A percentile compares a stretch with the other conserved stretches of the same genome.
phyloP scores from a whole-genome alignment of 1,140 invertebrate genomes.

The Lepidurus couesii region DNA sequence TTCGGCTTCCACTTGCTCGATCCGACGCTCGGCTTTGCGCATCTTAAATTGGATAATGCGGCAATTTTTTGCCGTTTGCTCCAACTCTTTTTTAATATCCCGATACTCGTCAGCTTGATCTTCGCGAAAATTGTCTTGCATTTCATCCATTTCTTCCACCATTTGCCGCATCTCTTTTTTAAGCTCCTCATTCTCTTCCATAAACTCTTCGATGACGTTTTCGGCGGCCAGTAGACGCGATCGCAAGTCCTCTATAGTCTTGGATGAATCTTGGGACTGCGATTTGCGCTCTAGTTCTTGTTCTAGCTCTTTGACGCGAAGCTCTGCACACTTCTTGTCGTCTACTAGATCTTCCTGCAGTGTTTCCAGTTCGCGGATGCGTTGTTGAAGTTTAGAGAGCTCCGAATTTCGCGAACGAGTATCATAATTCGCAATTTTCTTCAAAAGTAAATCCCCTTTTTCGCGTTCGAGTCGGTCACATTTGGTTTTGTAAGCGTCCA shows the following conservation, averaged over 20 bases:
- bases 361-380: slow-evolving; percentile 72
- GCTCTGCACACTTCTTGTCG: slow-evolving; percentile 69
- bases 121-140: slow-evolving; percentile 94
- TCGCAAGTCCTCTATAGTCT: slow-evolving; percentile 53
- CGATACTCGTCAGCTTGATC: slow-evolving; percentile 96
- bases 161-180: slow-evolving; percentile 88
- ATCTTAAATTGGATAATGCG: slow-evolving; percentile 96
- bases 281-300: slow-evolving; percentile 46
- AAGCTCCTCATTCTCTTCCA: slow-evolving; percentile 94
- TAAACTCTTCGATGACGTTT: slow-evolving; percentile 80
- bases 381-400: slow-evolving; percentile 65
- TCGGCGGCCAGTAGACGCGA: slow-evolving; percentile 78
- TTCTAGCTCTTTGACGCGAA: slow-evolving; percentile 65
- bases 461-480: slow-evolving; percentile 66
- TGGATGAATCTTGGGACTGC: slow-evolving; percentile 38
- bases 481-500: slow-evolving; percentile 56
- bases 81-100: slow-evolving; percentile 84
- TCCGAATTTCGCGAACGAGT: slow-evolving; percentile 37
- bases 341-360: slow-evolving; percentile 69
- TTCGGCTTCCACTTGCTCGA: slow-evolving; percentile 82
- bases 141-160: slow-evolving; percentile 94
- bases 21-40: slow-evolving; percentile 85
- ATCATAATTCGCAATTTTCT: slow-evolving; percentile 32
- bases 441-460: slow-evolving; percentile 66
- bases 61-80: slow-evolving; percentile 96